These are phyloP conservation scores for Dendrocincla tyrannina DNA, from an alignment of 2,797 vertebrate genomes.

Conservation along the genomic window DNA sequence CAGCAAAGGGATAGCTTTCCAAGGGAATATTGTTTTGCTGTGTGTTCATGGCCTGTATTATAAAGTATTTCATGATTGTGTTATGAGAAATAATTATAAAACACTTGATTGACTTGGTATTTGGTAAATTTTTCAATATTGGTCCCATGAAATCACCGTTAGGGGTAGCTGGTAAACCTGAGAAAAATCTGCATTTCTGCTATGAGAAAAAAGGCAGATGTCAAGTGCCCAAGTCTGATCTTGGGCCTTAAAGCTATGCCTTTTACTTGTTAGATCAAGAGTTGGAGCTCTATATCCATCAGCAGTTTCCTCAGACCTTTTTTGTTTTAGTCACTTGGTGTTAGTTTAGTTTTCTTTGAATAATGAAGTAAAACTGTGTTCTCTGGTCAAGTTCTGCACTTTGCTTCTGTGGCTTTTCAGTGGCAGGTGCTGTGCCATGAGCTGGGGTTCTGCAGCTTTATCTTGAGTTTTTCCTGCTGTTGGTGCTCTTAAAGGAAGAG, in stretches of 20 bases:
- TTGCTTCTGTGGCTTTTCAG: background rate
- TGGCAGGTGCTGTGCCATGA: background rate
- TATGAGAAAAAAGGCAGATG: fast-evolving
- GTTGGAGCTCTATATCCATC: background rate
- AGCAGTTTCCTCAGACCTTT: background rate
- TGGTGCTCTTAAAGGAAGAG: background rate
- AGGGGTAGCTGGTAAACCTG: background rate
- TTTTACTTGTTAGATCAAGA: background rate
- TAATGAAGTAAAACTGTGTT: background rate
- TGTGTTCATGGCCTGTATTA: background rate
- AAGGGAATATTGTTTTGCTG: background rate
- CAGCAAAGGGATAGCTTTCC: background rate
- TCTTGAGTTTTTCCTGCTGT: background rate
- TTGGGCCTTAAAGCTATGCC: background rate
- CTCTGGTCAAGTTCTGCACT: background rate
- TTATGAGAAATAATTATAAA: background rate
- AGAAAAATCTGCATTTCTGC: background rate
- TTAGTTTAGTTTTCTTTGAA: background rate
- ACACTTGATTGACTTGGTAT: background rate
- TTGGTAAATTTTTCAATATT: background rate
- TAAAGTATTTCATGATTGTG: background rate
- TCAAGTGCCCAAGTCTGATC: background rate
- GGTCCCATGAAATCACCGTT: background rate
- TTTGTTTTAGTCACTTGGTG: background rate
- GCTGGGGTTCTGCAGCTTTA: background rate